Evolutionary conservation across 2,888 invertebrate genomes (phyloP).

Genomic region (Sinotaia quadrata): DNA sequence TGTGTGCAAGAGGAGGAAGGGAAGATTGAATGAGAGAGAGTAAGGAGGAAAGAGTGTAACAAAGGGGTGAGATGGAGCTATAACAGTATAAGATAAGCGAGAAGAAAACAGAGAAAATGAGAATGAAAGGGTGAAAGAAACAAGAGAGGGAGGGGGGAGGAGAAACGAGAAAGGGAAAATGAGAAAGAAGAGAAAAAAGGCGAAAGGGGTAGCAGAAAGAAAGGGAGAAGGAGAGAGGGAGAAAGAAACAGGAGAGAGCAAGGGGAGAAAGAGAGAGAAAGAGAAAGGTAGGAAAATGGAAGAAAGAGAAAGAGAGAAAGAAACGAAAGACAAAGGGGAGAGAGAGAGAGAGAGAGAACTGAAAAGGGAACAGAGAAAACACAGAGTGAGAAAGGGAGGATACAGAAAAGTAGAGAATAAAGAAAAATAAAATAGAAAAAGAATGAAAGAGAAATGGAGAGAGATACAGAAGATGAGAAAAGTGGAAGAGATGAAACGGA

Average conservation of each 20-base stretch:
- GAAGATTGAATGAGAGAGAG: neutral
- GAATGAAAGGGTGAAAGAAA: neutral
- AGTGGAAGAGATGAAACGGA: neutral
- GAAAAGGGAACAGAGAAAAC: neutral
- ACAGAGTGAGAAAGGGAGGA: neutral
- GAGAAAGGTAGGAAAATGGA: neutral
- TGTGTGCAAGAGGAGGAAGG: constrained; percentile 2
- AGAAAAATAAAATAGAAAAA: neutral
- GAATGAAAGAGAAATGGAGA: too few relatives aligned
- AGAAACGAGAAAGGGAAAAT: neutral
- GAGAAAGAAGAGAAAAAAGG: neutral
- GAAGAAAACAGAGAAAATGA: neutral
- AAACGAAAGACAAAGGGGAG: neutral
- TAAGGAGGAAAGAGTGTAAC: neutral
- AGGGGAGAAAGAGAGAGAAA: neutral
- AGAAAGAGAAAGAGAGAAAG: neutral
- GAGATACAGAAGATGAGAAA: constrained; percentile 5
- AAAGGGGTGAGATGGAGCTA: neutral
- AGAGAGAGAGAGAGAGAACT: neutral
- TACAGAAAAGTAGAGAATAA: constrained; percentile 4
- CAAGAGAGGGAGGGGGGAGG: neutral
- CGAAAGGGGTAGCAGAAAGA: neutral
- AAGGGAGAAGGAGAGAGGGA: neutral
- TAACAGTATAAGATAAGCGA: neutral
- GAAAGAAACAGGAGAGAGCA: neutral